phyloP scores from a whole-genome alignment of 2,888 invertebrate genomes.

The Caenorhabditis becei region DNA sequence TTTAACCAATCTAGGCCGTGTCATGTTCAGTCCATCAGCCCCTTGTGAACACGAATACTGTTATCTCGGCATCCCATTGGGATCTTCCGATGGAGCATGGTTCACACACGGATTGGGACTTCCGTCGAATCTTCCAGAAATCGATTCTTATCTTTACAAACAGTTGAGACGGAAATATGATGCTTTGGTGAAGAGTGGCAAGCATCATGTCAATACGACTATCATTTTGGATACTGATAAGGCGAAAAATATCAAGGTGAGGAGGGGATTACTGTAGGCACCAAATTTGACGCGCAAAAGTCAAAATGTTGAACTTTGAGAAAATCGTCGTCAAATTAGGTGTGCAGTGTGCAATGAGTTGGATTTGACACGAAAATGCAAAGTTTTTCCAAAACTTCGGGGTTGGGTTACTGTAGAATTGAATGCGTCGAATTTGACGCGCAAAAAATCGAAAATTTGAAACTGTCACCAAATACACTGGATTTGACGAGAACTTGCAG shows the following conservation, averaged over 20 bases:
- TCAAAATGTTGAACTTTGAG: too few species aligned
- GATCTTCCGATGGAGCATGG: slow-evolving; percentile 85
- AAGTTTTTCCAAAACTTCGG: too few species aligned
- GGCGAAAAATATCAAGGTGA: slow-evolving; percentile 84
- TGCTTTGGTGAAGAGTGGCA: slow-evolving; percentile 76
- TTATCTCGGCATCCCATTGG: slow-evolving; percentile 87
- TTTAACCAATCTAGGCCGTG: slow-evolving; percentile 81
- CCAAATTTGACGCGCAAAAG: too few species aligned
- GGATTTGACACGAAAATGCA: too few species aligned
- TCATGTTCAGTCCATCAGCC: slow-evolving; percentile 64
- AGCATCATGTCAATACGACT: slow-evolving; percentile 86
- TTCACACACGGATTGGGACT: slow-evolving; percentile 87
- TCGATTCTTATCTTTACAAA: slow-evolving; percentile 86
- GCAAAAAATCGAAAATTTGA: too few species aligned
- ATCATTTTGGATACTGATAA: slow-evolving; percentile 89
- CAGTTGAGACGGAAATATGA: slow-evolving; percentile 85
- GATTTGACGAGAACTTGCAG: too few species aligned
- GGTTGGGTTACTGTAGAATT: too few species aligned
- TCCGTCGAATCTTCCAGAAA: slow-evolving; percentile 86
- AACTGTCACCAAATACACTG: too few species aligned
- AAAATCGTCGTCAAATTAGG: too few species aligned
- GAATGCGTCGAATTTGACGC: too few species aligned
- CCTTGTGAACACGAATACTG: slow-evolving; percentile 85
- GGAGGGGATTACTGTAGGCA: neutral
- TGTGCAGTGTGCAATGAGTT: too few species aligned